phyloP scores from a whole-genome alignment of 2,797 vertebrate genomes.

The Acanthis flammea region DNA sequence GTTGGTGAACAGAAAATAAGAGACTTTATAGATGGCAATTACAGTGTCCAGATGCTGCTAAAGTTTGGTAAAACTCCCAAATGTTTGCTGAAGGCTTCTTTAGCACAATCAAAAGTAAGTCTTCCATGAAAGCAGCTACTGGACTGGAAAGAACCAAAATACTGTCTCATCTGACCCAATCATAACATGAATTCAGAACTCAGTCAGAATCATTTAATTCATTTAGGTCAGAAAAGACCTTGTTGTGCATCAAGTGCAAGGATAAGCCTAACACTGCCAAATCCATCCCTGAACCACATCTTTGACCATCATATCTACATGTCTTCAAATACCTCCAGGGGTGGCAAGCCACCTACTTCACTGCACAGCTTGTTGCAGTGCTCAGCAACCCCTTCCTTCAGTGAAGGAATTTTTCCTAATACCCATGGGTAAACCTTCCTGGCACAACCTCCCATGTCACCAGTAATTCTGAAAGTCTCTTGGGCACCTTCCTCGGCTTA shows the following conservation, averaged over 20 bases:
- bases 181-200: not conserved
- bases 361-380: not conserved
- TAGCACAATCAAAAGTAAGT: not conserved
- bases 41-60: not conserved
- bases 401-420: not conserved
- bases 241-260: not conserved
- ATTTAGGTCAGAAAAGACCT: not conserved
- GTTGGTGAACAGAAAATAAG: not conserved
- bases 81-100: not conserved
- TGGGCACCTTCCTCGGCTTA: not conserved
- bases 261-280: accelerated
- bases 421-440: not conserved
- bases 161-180: not conserved
- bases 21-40: not conserved
- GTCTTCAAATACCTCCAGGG: not conserved
- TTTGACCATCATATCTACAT: not conserved
- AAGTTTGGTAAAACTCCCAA: not conserved
- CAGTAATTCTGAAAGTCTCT: not conserved
- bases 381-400: not conserved
- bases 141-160: not conserved
- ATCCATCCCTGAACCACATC: not conserved
- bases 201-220: not conserved
- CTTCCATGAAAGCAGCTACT: not conserved
- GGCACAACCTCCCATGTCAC: not conserved
- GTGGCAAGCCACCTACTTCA: not conserved